These are phyloP conservation scores for Tricholaema leucomelas DNA, from an alignment of 2,113 vertebrate genomes.

Conservation along the genomic window DNA sequence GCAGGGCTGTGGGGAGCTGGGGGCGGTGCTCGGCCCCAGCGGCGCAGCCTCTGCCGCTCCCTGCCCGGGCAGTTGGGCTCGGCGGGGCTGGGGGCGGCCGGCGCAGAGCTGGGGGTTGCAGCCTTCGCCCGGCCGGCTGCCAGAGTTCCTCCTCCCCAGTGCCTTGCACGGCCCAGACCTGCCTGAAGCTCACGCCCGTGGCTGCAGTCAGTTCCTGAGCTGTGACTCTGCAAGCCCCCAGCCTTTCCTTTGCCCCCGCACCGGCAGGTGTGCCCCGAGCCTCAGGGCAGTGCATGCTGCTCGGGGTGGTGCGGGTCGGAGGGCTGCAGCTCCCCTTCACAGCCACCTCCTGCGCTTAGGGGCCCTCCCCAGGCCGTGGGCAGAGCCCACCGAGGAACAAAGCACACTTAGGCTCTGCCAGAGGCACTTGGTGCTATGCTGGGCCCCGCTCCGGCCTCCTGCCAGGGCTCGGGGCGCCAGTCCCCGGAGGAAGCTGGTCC, in stretches of 20 bases:
- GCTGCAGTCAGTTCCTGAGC: not conserved
- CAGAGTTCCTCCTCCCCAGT: not conserved
- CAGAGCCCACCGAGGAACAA: not conserved
- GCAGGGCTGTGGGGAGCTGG: not conserved
- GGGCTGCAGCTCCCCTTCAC: not conserved
- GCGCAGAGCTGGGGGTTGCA: not conserved
- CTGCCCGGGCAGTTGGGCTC: not conserved
- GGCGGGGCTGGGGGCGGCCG: not conserved
- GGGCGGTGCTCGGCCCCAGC: not conserved
- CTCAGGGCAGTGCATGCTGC: rapidly evolving
- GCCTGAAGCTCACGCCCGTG: not conserved
- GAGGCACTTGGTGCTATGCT: not conserved
- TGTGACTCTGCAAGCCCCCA: not conserved
- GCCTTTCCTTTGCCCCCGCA: not conserved
- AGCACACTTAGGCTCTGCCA: conserved; percentile 24
- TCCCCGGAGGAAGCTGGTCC: not conserved
- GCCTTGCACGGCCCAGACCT: not conserved
- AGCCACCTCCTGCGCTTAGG: not conserved
- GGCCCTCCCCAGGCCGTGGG: not conserved
- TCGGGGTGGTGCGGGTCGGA: rapidly evolving
- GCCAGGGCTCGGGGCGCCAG: not conserved
- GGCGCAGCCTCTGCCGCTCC: not conserved
- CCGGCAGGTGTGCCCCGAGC: not conserved
- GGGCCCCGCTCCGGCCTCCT: rapidly evolving
- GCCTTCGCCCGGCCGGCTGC: not conserved